Conservation (phyloP, 2,888 invertebrate species). For the Bombylius major region DNA sequence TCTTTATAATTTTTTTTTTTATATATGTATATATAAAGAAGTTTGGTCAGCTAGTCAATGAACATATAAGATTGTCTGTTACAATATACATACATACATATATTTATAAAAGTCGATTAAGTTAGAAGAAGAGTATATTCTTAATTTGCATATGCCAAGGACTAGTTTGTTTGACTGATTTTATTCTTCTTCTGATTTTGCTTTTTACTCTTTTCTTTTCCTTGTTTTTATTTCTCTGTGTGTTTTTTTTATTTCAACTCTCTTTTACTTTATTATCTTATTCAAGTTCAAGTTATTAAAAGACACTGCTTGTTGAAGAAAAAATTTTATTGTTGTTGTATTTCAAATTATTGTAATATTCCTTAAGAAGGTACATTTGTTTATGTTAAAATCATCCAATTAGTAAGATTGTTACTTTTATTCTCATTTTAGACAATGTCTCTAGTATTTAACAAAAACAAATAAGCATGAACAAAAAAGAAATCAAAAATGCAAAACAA, state of each 20-base stretch:
- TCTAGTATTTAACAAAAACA: too few relatives aligned
- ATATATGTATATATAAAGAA: too few relatives aligned
- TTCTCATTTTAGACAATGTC: background rate
- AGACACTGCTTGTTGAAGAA: background rate
- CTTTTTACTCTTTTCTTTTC: background rate
- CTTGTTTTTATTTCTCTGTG: too few relatives aligned
- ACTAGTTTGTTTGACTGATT: background rate
- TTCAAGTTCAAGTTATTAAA: too few relatives aligned
- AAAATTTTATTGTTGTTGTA: background rate
- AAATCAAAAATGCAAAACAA: too few relatives aligned
- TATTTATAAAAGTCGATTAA: too few relatives aligned
- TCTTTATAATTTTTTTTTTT: background rate
- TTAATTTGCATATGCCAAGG: constrained; percentile 8
- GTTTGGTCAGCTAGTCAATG: too few relatives aligned
- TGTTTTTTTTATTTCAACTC: background rate
- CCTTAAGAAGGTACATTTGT: constrained; percentile 30
- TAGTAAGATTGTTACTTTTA: constrained; percentile 37
- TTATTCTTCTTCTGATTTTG: background rate
- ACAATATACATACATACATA: too few relatives aligned
- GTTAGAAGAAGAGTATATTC: too few relatives aligned
- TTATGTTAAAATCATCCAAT: constrained; percentile 39
- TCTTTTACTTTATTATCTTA: too few relatives aligned
- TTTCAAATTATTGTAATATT: background rate
- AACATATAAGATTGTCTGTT: too few relatives aligned
- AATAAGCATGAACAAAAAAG: too few relatives aligned